Evolutionary conservation across 2,888 invertebrate species (phyloP).

Genomic region (Calliphora vomitoria): DNA sequence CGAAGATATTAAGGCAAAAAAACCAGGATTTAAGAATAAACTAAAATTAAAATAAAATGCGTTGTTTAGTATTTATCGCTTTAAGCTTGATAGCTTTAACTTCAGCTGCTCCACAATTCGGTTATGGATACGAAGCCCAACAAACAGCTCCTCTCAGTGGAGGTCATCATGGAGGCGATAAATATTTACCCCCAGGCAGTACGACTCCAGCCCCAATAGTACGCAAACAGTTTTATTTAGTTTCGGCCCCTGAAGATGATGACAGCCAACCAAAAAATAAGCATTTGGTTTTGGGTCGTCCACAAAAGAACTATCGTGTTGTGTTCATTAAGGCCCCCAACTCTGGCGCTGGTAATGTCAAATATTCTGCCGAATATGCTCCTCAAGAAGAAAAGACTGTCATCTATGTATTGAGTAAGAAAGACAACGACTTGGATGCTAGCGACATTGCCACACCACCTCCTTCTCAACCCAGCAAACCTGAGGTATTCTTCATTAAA

Average conservation of each 20-base stretch:
- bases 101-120: conserved; percentile 81
- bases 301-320: conserved; percentile 83
- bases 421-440: conserved; percentile 81
- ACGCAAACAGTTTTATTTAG: conserved; percentile 83
- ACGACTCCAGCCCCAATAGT: conserved; percentile 81
- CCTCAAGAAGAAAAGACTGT: conserved; percentile 84
- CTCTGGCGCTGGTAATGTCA: conserved; percentile 78
- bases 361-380: conserved; percentile 82
- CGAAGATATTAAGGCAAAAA: neutral
- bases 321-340: conserved; percentile 84
- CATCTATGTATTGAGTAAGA: conserved; percentile 84
- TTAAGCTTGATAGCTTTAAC: conserved; percentile 75
- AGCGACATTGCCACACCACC: conserved; percentile 82
- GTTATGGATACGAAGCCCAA: conserved; percentile 77
- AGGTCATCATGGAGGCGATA: conserved; percentile 78
- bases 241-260: conserved; percentile 83
- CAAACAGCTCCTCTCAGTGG: conserved; percentile 61
- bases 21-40: neutral
- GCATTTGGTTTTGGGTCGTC: conserved; percentile 82
- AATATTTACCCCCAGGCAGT: conserved; percentile 80
- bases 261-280: conserved; percentile 79
- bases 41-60: conserved; percentile 52
- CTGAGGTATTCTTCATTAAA: conserved; percentile 85
- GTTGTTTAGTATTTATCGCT: conserved; percentile 42
- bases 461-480: conserved; percentile 83